Percentiles rank a stretch among this genome's conserved stretches.
Evolutionary conservation across 2,113 vertebrate genomes (phyloP).

Genomic region (Apodemus sylvaticus): DNA sequence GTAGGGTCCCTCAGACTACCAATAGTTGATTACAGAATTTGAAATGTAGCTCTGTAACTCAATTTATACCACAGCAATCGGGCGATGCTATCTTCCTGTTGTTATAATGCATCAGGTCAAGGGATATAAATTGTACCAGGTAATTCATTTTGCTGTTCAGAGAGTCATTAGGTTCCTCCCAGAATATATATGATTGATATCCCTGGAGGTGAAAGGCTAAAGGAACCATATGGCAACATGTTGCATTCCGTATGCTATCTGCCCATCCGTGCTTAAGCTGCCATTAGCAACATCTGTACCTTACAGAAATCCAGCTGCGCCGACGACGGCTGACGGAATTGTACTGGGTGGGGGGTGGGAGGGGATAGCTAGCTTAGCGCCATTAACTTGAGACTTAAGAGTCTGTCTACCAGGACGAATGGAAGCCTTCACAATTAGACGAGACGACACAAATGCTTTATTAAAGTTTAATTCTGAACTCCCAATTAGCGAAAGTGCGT

Average conservation of each 20-base stretch:
- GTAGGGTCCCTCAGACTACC: conserved; percentile 43
- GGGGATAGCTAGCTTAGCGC: conserved; percentile 42
- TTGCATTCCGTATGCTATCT: conserved; percentile 85
- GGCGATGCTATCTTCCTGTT: conserved; percentile 26
- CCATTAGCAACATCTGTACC: conserved; percentile 86
- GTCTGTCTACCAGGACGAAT: conserved; percentile 71
- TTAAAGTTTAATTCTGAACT: conserved; percentile 80
- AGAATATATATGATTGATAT: conserved; percentile 82
- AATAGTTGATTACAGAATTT: neutral
- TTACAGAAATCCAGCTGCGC: conserved; percentile 84
- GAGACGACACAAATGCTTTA: conserved; percentile 79
- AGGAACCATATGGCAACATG: conserved; percentile 86
- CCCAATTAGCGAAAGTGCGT: conserved; percentile 74
- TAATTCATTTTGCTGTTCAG: conserved; percentile 74
- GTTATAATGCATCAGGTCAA: conserved; percentile 74
- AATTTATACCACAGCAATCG: conserved; percentile 43
- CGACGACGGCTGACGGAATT: conserved; percentile 67
- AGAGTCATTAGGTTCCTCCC: conserved; percentile 79
- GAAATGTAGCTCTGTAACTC: conserved; percentile 62
- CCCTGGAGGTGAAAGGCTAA: conserved; percentile 86
- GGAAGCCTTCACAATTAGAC: conserved; percentile 79
- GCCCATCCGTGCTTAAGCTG: conserved; percentile 86
- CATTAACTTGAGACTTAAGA: conserved; percentile 68
- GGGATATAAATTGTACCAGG: conserved; percentile 70
- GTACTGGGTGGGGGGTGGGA: conserved; percentile 34